Base-by-base conservation (phyloP, 2,797 vertebrate species). In the Notoglanidium macrostoma region DNA sequence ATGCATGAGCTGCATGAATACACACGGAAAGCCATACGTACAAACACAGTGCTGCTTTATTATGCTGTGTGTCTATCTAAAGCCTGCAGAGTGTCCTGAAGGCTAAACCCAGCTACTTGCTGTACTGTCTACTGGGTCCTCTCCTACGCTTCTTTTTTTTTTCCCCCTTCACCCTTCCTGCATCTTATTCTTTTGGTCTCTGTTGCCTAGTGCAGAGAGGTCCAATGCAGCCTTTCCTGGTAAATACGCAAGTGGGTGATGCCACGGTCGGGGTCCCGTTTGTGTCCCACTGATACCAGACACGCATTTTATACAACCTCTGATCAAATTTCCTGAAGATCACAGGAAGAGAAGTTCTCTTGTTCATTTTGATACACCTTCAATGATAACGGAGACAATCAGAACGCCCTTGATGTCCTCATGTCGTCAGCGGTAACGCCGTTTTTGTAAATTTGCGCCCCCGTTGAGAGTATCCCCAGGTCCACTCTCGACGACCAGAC, bases 131-230 rank as follows among this genome's bases (percentile, higher is more conserved):
- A 65, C 54, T 70, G 85, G 63, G 65, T 44, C 90, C 51, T 93
- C 92, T 94, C 93, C 44, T 26, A 49, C 17, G 17, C 63, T 74
- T 57, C 70, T 14, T 88, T 29, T 67, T 15, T 87, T 80, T 55
- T 49, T 3, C 87, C 29, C 17, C 2, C 85, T n/a, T 85, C 90
- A 14, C 63, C 51, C 89, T 89, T 86, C 87, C 80, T 90, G 90
- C 91, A 90, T 88, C 11, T 40, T 26, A 32, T 9, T 86, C n/a
- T 82, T 32, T 86, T 54, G 5, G 29, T 65, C 29, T 55, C 74
- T 40, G 19, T 26, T 40, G 26, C 26, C 44, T 57, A 23, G 21
- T 46, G 21, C 70, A 72, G 26, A 76, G 14, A 73, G 51, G n/a
- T 23, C 35, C 11, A 74, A 29, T 14, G 23, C 35, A 73, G 10